Evolutionary conservation across 1,140 invertebrate species (phyloP), one percentile per base, ranked within the genome.

Genomic region (Lasaia peninsularis): DNA sequence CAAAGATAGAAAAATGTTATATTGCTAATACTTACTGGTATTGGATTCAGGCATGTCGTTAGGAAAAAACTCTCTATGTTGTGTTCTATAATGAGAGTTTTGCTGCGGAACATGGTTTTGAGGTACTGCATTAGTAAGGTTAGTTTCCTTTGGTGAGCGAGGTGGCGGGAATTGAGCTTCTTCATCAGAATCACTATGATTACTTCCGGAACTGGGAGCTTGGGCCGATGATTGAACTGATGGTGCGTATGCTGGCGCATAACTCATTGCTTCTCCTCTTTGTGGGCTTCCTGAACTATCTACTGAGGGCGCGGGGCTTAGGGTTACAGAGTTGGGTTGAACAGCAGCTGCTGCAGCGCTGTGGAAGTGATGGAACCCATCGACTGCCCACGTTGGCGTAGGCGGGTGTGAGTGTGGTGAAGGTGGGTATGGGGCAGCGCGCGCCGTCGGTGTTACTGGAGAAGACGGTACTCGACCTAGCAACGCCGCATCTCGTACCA

Each of bases 261-360:
- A 96, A 76, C 95, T 95, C 16, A 96, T 91, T 24, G 75, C 64
- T 12, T 93, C 92, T 34, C 92, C 90, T 80, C 96, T 94, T 35
- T 95, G 94, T 6, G 96, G 96, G 61, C 95, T 96, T 32, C 95
- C 95, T 6, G 94, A 96, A 70, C 96, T 97, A 75, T 97, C 95
- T 5, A 96, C 91, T 5, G 96, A 97, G 0, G 96, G 96, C 10
- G 96, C 96, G 31, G 96, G 96, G 74, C 96, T 97, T 55, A 97
- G 89, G 1, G 96, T 97, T 0, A 97, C 96, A 10, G 96, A 97
- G 74, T 96, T 93, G 12, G 94, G 91, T 75, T 93, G 93, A 37
- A 93, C 94, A 75, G 94, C 91, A 16, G 92, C 90, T 81, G 91
- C 61, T 84, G 91, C 94, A 9, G 92, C 91, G 65, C 91, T 92